Evolutionary conservation across 2,113 vertebrate genomes (phyloP).

Genomic region (Oreochromis niloticus): DNA sequence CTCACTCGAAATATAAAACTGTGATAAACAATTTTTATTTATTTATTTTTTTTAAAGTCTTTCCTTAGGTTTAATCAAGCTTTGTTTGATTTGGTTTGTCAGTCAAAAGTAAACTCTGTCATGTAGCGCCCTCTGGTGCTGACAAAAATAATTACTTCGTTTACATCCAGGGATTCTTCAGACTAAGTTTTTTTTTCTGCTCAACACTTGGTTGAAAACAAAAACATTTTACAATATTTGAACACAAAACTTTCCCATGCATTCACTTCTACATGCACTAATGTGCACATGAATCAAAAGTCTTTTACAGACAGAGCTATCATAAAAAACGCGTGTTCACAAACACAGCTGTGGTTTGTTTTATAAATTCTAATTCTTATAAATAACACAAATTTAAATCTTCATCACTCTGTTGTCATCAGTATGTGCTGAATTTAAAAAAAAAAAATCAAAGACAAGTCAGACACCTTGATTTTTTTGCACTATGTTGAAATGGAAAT

Average conservation of each 20-base stretch:
- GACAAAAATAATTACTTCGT: background rate
- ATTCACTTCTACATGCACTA: background rate
- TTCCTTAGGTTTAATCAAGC: background rate
- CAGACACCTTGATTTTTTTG: background rate
- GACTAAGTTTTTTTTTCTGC: background rate
- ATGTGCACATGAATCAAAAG: background rate
- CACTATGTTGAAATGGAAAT: background rate
- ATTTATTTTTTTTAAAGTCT: background rate
- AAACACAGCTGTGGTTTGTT: background rate
- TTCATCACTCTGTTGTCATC: background rate
- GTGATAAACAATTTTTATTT: background rate
- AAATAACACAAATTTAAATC: background rate
- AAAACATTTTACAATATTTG: background rate
- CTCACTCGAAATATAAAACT: background rate
- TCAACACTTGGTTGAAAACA: background rate
- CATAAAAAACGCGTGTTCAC: fast-evolving
- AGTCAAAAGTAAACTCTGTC: background rate
- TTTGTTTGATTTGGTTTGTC: background rate
- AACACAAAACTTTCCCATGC: background rate
- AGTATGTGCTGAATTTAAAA: background rate
- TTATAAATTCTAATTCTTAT: background rate
- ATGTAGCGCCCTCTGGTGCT: background rate
- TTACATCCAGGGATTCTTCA: background rate
- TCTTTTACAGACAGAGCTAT: background rate
- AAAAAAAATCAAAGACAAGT: background rate